Percentiles rank a stretch among this genome's conserved stretches.
Conservation (phyloP, 2,888 invertebrate genomes). For the Perithous albicinctus region DNA sequence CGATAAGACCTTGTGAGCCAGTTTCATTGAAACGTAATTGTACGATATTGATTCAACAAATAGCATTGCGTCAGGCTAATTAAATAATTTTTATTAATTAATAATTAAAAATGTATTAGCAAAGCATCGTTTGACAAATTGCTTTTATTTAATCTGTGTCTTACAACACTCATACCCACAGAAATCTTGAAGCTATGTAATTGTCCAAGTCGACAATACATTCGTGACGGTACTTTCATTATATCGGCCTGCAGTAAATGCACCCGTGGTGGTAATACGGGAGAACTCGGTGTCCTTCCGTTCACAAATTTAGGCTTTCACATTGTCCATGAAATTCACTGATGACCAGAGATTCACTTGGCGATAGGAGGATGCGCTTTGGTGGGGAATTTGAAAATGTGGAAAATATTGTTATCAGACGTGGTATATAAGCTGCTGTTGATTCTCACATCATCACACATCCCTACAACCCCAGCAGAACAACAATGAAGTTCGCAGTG, state of each 20-base stretch:
- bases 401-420: constrained; percentile 50
- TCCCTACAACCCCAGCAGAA: constrained; percentile 27
- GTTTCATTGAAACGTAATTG: not conserved
- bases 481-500: constrained; percentile 64
- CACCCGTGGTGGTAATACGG: not conserved
- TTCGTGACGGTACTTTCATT: constrained; percentile 1
- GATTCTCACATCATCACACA: constrained; percentile 40
- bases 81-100: not conserved
- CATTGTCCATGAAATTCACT: constrained; percentile 27
- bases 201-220: not conserved
- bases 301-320: constrained; percentile 39
- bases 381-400: constrained; percentile 44
- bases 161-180: not conserved
- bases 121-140: not conserved
- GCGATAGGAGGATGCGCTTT: constrained; percentile 29
- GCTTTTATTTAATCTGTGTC: not conserved
- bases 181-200: constrained; percentile 3
- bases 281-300: not conserved
- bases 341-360: constrained; percentile 34
- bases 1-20: not conserved
- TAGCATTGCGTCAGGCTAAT: not conserved
- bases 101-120: not conserved
- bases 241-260: constrained; percentile 9
- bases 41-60: not conserved
- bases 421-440: constrained; percentile 58